Percentiles rank a stretch among this genome's conserved stretches.
Conservation (phyloP, 92 coral and sea anemone genomes). For the Palythoa grandis region DNA sequence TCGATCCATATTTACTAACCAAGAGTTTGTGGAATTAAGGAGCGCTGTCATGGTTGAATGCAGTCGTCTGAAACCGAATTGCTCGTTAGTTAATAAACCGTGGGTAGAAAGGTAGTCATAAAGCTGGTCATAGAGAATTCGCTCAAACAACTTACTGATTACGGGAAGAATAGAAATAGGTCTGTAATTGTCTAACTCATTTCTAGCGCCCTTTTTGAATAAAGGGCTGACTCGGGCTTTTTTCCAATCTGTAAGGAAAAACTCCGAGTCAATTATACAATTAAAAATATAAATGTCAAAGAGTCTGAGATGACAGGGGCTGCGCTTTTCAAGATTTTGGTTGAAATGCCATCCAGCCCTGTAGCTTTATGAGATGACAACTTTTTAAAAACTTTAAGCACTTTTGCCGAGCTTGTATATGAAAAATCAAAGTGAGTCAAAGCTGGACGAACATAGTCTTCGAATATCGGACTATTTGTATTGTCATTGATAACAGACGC, state of each 20-base stretch:
- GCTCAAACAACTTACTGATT: slow-evolving; percentile 39
- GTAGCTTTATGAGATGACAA: slow-evolving; percentile 59
- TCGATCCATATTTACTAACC: slow-evolving; percentile 10
- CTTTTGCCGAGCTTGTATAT: slow-evolving; percentile 20
- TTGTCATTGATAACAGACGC: slow-evolving; percentile 12
- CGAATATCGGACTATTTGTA: slow-evolving; percentile 5
- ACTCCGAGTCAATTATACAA: slow-evolving; percentile 17
- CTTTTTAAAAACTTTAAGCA: slow-evolving; percentile 28
- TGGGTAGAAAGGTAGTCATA: slow-evolving; percentile 18
- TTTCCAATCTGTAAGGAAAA: slow-evolving; percentile 51
- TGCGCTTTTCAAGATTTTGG: slow-evolving; percentile 43
- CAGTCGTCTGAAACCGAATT: slow-evolving; percentile 39
- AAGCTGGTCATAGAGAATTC: slow-evolving; percentile 30
- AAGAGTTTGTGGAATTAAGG: slow-evolving; percentile 30
- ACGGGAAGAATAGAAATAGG: slow-evolving; percentile 47
- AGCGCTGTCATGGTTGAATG: slow-evolving; percentile 43
- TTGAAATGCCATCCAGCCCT: slow-evolving; percentile 36
- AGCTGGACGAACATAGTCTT: slow-evolving; percentile 15
- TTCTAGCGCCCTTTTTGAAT: slow-evolving; percentile 38
- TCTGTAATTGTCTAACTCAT: slow-evolving; percentile 38
- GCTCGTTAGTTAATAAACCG: slow-evolving; percentile 29
- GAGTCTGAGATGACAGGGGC: slow-evolving; percentile 40
- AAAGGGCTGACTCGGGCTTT: slow-evolving; percentile 40
- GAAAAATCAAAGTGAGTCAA: slow-evolving; percentile 8
- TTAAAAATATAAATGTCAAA: slow-evolving; percentile 42